phyloP scores from a whole-genome alignment of 37 sponge, comb jelly and placozoan genomes.

The Beroe ovata region DNA sequence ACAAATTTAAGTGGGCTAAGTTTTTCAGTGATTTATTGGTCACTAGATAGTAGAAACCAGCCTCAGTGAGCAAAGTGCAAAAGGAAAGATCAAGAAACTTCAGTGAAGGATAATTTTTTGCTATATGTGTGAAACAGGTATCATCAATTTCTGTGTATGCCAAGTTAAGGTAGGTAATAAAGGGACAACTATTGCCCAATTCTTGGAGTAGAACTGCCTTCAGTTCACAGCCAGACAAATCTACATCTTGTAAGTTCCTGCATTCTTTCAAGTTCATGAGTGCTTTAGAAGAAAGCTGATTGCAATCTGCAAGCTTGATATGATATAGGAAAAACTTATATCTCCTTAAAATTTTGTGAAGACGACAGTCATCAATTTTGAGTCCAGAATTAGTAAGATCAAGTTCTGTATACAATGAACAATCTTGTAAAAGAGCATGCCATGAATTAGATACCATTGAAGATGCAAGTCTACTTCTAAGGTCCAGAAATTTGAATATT shows the following conservation, averaged over 20 bases:
- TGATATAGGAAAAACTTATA: slow-evolving; percentile 38
- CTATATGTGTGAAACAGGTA: slow-evolving; percentile 50
- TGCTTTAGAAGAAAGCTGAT: not conserved
- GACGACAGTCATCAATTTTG: not conserved
- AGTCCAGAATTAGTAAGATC: slow-evolving; percentile 27
- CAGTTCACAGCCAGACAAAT: slow-evolving; percentile 6
- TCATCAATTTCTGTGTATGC: not conserved
- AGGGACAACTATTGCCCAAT: slow-evolving; percentile 14
- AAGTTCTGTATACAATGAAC: slow-evolving; percentile 33
- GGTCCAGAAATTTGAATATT: slow-evolving; percentile 29
- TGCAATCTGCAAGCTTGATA: slow-evolving; percentile 13
- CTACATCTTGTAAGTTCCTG: slow-evolving; percentile 42
- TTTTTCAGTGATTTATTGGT: slow-evolving; percentile 20
- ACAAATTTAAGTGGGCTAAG: slow-evolving; percentile 20
- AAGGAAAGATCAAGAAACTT: slow-evolving; percentile 18
- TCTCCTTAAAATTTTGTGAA: slow-evolving; percentile 41
- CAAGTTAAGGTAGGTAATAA: slow-evolving; percentile 33
- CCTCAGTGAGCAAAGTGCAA: not conserved
- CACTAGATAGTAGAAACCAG: slow-evolving; percentile 54
- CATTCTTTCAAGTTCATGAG: slow-evolving; percentile 9
- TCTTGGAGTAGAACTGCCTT: not conserved
- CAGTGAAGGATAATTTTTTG: slow-evolving; percentile 13
- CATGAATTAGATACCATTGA: slow-evolving; percentile 54
- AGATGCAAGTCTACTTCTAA: slow-evolving; percentile 12
- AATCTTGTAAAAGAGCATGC: slow-evolving; percentile 52